Evolutionary conservation across 2,113 vertebrate species (phyloP).

Genomic region (Hyperoodon ampullatus): DNA sequence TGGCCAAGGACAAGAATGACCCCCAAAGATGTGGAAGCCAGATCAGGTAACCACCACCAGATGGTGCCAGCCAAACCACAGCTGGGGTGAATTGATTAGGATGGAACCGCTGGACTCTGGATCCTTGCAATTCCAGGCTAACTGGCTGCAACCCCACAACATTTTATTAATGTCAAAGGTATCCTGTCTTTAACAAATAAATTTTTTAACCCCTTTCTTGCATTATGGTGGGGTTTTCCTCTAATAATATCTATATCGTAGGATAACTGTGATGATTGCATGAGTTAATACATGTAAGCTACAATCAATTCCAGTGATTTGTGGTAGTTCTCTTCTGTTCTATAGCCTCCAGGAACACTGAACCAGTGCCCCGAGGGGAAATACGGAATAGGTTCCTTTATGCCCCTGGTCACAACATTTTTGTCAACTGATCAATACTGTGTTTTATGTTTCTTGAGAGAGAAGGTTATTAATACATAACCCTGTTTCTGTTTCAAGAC

Average conservation of each 20-base stretch:
- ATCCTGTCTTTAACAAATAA: not conserved
- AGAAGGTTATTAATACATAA: not conserved
- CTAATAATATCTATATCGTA: not conserved
- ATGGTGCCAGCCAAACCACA: not conserved
- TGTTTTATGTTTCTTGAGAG: not conserved
- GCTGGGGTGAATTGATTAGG: accelerated
- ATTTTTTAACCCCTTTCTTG: not conserved
- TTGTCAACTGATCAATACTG: not conserved
- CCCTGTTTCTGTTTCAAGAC: not conserved
- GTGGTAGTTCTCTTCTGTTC: not conserved
- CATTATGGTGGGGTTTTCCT: not conserved
- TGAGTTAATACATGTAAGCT: not conserved
- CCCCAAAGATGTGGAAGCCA: not conserved
- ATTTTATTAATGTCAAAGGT: not conserved
- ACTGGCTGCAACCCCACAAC: not conserved
- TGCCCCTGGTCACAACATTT: not conserved
- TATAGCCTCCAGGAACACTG: not conserved
- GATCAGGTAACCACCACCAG: not conserved
- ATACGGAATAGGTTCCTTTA: not conserved
- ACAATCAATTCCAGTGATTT: not conserved
- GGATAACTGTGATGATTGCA: not conserved
- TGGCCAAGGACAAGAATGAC: not conserved
- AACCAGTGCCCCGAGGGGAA: not conserved
- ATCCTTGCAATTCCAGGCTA: not conserved
- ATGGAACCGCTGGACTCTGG: not conserved